Conservation (phyloP, 2,888 invertebrate species). For the Syrista parreyssii region DNA sequence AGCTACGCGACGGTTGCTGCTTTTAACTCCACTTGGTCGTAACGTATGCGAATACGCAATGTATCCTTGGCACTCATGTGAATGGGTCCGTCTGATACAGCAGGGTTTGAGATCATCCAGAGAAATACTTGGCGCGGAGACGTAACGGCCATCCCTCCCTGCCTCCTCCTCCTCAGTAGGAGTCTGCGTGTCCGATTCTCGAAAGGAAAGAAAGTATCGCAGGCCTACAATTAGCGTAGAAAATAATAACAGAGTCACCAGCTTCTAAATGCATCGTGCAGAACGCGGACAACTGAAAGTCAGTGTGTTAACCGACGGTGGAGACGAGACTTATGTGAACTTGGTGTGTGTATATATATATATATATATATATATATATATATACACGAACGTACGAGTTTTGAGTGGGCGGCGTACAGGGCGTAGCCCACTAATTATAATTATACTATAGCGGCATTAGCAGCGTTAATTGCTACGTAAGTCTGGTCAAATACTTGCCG, state of each 20-base stretch:
- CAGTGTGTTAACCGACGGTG: too few relatives aligned
- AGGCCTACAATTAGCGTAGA: conserved; percentile 19
- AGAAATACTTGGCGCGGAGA: too few relatives aligned
- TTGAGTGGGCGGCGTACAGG: conserved; percentile 60
- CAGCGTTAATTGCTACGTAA: conserved; percentile 64
- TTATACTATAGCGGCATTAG: conserved; percentile 63
- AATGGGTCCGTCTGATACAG: too few relatives aligned
- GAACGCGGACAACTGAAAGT: neutral
- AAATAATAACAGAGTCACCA: conserved; percentile 22
- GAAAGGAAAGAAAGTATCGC: neutral
- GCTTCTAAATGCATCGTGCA: conserved; percentile 5
- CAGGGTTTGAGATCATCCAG: too few relatives aligned
- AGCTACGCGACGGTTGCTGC: too few relatives aligned
- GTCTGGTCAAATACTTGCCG: conserved; percentile 58
- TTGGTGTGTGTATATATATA: neutral
- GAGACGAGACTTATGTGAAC: too few relatives aligned
- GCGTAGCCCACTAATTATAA: conserved; percentile 65
- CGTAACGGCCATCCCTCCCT: too few relatives aligned
- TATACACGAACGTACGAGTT: conserved; percentile 17
- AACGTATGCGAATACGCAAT: too few relatives aligned
- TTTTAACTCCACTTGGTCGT: too few relatives aligned
- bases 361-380: neutral
- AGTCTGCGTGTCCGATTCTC: conserved; percentile 11
- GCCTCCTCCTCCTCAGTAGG: too few relatives aligned
- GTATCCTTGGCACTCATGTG: too few relatives aligned